Base-by-base conservation (phyloP, 2,797 vertebrate species). In the Apogon talboti region DNA sequence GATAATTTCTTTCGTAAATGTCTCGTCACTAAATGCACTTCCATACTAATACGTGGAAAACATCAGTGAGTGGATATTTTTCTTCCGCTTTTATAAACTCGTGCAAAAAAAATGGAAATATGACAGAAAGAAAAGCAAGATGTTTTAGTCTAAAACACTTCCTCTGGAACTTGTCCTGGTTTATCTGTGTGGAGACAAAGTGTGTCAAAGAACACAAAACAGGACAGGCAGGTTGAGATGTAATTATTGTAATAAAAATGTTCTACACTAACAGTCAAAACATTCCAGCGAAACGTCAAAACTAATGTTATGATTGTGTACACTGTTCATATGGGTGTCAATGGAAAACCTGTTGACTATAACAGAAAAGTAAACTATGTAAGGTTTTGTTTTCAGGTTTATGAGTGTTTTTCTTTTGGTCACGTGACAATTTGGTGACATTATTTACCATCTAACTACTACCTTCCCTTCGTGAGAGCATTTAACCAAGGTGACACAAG, bases 231-330 rank as follows among this genome's bases (percentile, higher is more conserved):
- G 78, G 82, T 85, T 83, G 11, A 81, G 73, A 87, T 76, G 33
- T 86, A 89, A 91, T 92, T 91, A 91, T 90, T 91, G 37, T 79
- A 79, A 87, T 88, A 86, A 86, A 90, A 79, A 46, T 51, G 14
- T 75, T 76, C 55, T 74, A 33, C 56, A 63, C 78, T 66, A 84
- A 89, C 76, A 84, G 82, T 78, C 75, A 61, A 80, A 48, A 79
- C 73, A 91, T 90, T 90, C 81, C 86, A 77, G 54, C 66, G 44
- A 76, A 49, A 61, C 42, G 66, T 71, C 55, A 54, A 53, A 82
- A 79, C 44, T 40, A 62, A 82, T 63, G 74, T 56, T 70, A 83
- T 67, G 43, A 64, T 46, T 62, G 52, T 51, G 44, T 19, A 8
- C 5, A 30, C 12, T 57, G 11, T 37, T 71, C 12, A 11, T 19